Conservation (phyloP, 2,113 vertebrate genomes). For the Centropus bengalensis region DNA sequence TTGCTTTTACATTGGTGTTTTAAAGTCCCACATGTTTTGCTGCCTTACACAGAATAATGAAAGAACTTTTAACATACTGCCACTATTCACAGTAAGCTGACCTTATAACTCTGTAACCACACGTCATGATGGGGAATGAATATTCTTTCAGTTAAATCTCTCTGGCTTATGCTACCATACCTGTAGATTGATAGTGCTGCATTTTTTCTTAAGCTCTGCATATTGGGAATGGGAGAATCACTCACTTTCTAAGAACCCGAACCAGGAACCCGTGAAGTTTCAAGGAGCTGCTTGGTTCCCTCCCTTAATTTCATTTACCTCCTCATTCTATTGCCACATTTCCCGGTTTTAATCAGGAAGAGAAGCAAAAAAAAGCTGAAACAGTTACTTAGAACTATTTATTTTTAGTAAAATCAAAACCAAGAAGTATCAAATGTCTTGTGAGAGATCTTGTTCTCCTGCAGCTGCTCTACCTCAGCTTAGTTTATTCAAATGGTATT, state of each 20-base stretch:
- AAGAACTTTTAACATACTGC: background rate
- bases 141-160: background rate
- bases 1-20: background rate
- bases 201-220: background rate
- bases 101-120: background rate
- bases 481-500: conserved; percentile 9
- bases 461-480: background rate
- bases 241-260: background rate
- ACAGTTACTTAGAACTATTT: background rate
- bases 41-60: background rate
- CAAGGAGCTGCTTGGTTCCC: background rate
- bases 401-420: background rate
- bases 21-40: background rate
- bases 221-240: background rate
- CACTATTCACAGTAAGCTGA: background rate
- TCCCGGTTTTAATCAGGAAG: background rate
- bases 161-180: background rate
- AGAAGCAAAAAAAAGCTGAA: background rate
- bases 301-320: background rate
- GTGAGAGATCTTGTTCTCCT: background rate
- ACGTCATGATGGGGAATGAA: background rate
- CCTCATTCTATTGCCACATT: background rate
- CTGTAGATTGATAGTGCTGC: background rate
- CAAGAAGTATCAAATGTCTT: background rate
- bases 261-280: background rate